Evolutionary conservation across 2,797 vertebrate genomes (phyloP).

Genomic region (Brachyrhaphis roseni): DNA sequence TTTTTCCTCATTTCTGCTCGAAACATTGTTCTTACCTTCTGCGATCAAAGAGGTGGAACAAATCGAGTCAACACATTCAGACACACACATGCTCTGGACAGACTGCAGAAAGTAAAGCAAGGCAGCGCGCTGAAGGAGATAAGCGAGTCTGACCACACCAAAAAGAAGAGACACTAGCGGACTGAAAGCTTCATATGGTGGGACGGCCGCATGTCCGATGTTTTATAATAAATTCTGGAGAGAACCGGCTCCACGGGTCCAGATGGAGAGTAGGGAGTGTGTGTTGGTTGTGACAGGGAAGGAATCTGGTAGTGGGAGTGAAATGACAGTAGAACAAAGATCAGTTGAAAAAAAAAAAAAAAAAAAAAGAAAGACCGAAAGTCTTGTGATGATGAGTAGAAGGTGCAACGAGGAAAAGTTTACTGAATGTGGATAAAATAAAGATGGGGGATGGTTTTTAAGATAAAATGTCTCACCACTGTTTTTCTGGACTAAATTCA

Average conservation of each 20-base stretch:
- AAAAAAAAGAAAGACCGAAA: constrained; percentile 14
- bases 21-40: constrained; percentile 51
- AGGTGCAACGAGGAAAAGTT: constrained; percentile 26
- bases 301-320: constrained; percentile 31
- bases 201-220: constrained; percentile 21
- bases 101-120: constrained; percentile 23
- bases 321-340: constrained; percentile 19
- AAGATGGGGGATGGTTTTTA: background rate
- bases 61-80: constrained; percentile 35
- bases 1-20: constrained; percentile 19
- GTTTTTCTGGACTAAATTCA: background rate
- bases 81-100: constrained; percentile 11
- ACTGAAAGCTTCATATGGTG: constrained; percentile 25
- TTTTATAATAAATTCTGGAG: constrained; percentile 27
- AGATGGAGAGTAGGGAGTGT: constrained; percentile 56
- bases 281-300: constrained; percentile 7
- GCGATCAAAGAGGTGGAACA: constrained; percentile 61
- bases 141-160: constrained; percentile 23
- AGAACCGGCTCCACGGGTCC: constrained; percentile 54
- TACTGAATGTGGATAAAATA: constrained; percentile 16
- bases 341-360: background rate
- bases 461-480: background rate
- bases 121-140: constrained; percentile 10
- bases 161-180: constrained; percentile 10
- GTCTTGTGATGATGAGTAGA: constrained; percentile 30